These are phyloP conservation scores for Abscondita cerata DNA, from an alignment of 2,888 invertebrate genomes.

Conservation along the genomic window DNA sequence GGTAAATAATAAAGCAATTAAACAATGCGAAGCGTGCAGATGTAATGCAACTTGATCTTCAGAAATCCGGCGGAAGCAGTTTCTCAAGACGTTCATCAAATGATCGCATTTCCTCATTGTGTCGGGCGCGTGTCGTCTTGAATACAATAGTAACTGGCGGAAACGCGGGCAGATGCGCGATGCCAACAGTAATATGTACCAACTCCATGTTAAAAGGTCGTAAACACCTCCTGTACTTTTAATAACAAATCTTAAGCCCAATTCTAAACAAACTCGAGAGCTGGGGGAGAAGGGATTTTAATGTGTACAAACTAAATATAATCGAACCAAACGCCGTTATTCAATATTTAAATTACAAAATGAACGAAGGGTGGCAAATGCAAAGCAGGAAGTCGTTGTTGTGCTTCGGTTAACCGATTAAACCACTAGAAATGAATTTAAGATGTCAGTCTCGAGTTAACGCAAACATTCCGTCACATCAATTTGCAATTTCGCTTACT, in stretches of 20 bases:
- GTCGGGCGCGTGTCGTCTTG: constrained; percentile 40
- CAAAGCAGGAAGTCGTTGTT: constrained; percentile 40
- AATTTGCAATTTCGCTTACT: not conserved
- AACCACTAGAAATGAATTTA: constrained; percentile 41
- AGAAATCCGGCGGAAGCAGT: constrained; percentile 44
- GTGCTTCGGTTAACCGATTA: constrained; percentile 41
- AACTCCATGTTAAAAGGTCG: constrained; percentile 39
- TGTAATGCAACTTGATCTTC: constrained; percentile 43
- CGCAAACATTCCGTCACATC: constrained; percentile 8
- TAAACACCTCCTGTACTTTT: constrained; percentile 39
- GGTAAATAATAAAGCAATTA: constrained; percentile 19
- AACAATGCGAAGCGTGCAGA: constrained; percentile 38
- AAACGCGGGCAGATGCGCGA: constrained; percentile 43
- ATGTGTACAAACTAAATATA: constrained; percentile 40
- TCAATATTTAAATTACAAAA: constrained; percentile 46
- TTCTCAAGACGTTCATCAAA: constrained; percentile 42
- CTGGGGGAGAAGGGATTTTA: constrained; percentile 35
- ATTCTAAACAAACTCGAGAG: constrained; percentile 40
- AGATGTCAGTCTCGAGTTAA: constrained; percentile 37
- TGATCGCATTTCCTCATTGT: constrained; percentile 45
- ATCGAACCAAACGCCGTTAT: constrained; percentile 42
- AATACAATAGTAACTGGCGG: constrained; percentile 39
- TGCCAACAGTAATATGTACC: constrained; percentile 34
- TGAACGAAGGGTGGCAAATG: constrained; percentile 39
- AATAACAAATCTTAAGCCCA: constrained; percentile 34